Evolutionary conservation across 2,113 vertebrate species (phyloP).

Genomic region (Nothoprocta perdicaria): DNA sequence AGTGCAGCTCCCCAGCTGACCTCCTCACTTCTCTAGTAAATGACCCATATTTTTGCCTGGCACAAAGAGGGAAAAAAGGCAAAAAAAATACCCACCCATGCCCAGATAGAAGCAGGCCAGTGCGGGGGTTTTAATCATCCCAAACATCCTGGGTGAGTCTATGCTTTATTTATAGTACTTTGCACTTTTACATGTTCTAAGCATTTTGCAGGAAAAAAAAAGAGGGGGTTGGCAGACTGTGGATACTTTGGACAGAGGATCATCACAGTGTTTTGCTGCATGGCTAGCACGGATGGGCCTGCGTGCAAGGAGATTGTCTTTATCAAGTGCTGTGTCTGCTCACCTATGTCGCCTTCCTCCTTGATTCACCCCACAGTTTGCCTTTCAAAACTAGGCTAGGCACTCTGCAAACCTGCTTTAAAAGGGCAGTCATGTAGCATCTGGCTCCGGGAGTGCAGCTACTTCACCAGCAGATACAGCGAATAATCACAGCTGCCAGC

Average conservation of each 20-base stretch:
- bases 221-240: not conserved
- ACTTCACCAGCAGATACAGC: not conserved
- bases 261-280: not conserved
- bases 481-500: not conserved
- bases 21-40: not conserved
- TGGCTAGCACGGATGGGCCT: not conserved
- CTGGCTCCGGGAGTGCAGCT: accelerated
- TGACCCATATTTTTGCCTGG: not conserved
- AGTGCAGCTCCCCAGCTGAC: not conserved
- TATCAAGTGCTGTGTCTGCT: accelerated
- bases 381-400: not conserved
- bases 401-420: not conserved
- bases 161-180: not conserved
- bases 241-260: not conserved
- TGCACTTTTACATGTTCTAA: not conserved
- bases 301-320: not conserved
- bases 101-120: not conserved
- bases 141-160: not conserved
- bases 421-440: not conserved
- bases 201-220: not conserved
- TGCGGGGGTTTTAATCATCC: not conserved
- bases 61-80: not conserved
- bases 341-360: not conserved
- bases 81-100: not conserved
- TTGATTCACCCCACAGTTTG: not conserved